phyloP scores from a whole-genome alignment of 2,888 invertebrate species.

The Phortica magna region DNA sequence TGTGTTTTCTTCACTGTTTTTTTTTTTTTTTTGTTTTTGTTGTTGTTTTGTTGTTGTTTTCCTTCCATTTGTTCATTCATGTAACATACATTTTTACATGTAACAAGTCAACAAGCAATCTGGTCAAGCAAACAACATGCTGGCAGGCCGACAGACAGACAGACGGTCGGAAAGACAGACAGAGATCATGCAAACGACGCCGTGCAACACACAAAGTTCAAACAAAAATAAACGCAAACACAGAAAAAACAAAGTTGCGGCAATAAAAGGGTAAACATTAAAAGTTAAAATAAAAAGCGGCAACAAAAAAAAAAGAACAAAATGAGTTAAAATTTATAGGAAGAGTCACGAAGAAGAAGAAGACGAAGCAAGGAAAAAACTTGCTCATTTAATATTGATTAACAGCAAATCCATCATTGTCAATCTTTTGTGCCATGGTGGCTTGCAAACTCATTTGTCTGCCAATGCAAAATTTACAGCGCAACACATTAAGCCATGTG shows the following conservation, averaged over 20 bases:
- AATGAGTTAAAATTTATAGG: not conserved
- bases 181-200: slow-evolving; percentile 33
- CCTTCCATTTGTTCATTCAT: not conserved
- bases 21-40: not conserved
- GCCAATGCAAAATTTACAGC: not conserved
- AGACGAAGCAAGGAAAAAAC: not conserved
- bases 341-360: not conserved
- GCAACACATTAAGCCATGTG: slow-evolving; percentile 1
- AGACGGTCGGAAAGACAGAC: not conserved
- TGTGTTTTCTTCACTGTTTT: not conserved
- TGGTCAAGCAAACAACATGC: slow-evolving; percentile 25
- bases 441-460: not conserved
- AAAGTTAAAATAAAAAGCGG: not conserved
- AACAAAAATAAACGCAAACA: slow-evolving; percentile 6
- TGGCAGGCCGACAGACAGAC: not conserved
- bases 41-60: too few species aligned
- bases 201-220: slow-evolving; percentile 29
- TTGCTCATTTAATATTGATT: slow-evolving; percentile 61
- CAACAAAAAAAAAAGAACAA: not conserved
- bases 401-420: slow-evolving; percentile 71
- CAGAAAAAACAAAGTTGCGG: slow-evolving; percentile 31
- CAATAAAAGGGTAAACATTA: slow-evolving; percentile 34
- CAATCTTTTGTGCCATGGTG: slow-evolving; percentile 40
- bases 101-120: slow-evolving; percentile 50
- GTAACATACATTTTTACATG: slow-evolving; percentile 57